Evolutionary conservation across 2,113 vertebrate genomes (phyloP), one percentile per base, ranked within the genome.

Genomic region (Caloenas nicobarica): DNA sequence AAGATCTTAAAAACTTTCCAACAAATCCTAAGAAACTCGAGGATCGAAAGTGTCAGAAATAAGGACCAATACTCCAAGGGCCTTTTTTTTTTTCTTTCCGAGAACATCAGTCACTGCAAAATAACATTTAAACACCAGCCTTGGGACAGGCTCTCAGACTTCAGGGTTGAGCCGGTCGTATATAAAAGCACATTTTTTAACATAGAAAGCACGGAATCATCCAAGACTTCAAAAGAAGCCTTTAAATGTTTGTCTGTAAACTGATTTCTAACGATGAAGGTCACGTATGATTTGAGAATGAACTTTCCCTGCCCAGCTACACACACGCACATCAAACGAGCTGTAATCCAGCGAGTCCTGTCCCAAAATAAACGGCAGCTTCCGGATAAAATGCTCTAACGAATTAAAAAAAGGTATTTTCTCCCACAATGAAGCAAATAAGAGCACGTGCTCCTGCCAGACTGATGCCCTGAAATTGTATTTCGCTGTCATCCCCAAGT

Each of bases 281-380:
- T 66, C 13, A 66, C 2, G 53, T 42, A 16, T 34, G 16, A 61
- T 17, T 80, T 24, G 26, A 48, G 54, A 57, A 58, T 0, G 11
- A 15, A 2, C 22, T 80, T 34, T 29, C 44, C 74, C 40, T 29
- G 33, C 46, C 40, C 46, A 73, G 50, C 6, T 12, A 38, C 29
- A 18, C 13, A 36, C 21, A 19, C 0, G 3, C 28, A 4, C 66
- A 40, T 4, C 54, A 10, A 22, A 44, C 1, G 0, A 28, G 24
- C 50, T 26, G 34, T 33, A 13, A 82, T 19, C 38, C 71, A 33
- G 29, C 7, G 3, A 34, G 31, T 13, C 34, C 14, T 10, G 2
- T 8, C 69, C 54, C 51, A 34, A 38, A 62, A 28, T 48, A 5
- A 66, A 40, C 34, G 81, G 44, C 34, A 28, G 38, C 58, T 66